Percentiles rank a stretch among this genome's conserved stretches.
phyloP scores from a whole-genome alignment of 23 tunicate genomes.

The Ascidia mentula region DNA sequence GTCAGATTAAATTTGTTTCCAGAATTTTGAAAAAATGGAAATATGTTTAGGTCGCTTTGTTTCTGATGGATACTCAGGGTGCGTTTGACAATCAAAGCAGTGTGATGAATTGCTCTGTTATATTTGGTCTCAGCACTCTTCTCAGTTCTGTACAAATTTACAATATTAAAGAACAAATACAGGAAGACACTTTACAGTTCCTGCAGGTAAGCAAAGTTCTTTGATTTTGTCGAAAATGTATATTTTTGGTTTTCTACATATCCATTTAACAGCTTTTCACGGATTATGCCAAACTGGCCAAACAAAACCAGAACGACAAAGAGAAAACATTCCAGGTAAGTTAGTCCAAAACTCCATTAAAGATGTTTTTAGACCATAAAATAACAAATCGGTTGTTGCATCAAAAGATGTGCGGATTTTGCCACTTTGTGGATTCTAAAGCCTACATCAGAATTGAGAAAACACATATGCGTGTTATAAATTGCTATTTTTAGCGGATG shows the following conservation, averaged over 20 bases:
- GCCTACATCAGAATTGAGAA: too few relatives aligned
- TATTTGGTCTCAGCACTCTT: conserved; percentile 40
- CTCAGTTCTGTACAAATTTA: neutral
- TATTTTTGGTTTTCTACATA: neutral
- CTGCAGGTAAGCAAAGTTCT: neutral
- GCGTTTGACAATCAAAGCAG: conserved; percentile 8
- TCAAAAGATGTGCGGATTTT: too few relatives aligned
- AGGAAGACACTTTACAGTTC: neutral
- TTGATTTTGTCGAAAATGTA: neutral
- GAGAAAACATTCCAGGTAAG: neutral
- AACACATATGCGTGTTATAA: neutral
- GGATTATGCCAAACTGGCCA: neutral
- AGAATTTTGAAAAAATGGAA: too few relatives aligned
- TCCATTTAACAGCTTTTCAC: neutral
- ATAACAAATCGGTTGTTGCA: too few relatives aligned
- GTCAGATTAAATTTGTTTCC: too few relatives aligned
- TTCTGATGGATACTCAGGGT: conserved; percentile 51
- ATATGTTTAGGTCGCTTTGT: neutral
- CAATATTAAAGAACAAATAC: neutral
- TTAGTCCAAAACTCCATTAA: too few relatives aligned
- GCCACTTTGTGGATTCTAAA: too few relatives aligned
- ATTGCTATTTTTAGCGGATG: too few relatives aligned
- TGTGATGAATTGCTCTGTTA: conserved; percentile 20
- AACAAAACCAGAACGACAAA: neutral
- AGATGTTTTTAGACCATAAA: too few relatives aligned